Evolutionary conservation across 2,888 invertebrate genomes (phyloP).

Genomic region (Nomada lathburiana): DNA sequence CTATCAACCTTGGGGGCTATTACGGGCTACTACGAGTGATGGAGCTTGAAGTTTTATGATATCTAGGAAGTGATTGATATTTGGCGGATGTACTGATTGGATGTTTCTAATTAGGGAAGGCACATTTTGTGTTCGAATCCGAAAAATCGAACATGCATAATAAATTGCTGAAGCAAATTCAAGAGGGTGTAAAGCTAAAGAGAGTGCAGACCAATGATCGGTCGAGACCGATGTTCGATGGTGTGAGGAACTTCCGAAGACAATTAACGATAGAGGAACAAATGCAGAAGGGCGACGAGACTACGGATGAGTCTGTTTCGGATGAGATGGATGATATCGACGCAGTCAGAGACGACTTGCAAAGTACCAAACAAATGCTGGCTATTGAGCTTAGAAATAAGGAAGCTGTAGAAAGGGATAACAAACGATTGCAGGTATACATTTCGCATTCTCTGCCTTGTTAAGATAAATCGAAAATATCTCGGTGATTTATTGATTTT

Average conservation of each 20-base stretch:
- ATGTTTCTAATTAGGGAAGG: conserved; percentile 85
- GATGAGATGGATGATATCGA: conserved; percentile 97
- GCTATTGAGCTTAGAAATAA: conserved; percentile 94
- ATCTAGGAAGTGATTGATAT: background rate
- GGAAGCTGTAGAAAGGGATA: conserved; percentile 93
- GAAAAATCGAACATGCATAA: conserved; percentile 93
- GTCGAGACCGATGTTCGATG: conserved; percentile 93
- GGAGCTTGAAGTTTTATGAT: background rate
- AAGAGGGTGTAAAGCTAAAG: conserved; percentile 90
- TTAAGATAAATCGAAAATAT: background rate
- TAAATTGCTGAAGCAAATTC: conserved; percentile 92
- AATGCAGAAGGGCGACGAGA: conserved; percentile 90
- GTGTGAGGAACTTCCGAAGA: conserved; percentile 93
- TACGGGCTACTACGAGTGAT: background rate
- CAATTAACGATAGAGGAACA: conserved; percentile 96
- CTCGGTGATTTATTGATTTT: background rate
- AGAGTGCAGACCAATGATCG: conserved; percentile 93
- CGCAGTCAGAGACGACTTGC: conserved; percentile 94
- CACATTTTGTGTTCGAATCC: conserved; percentile 94
- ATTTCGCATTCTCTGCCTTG: background rate
- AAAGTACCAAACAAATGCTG: conserved; percentile 95
- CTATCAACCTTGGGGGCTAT: background rate
- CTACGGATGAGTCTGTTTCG: conserved; percentile 86
- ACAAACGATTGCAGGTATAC: conserved; percentile 89
- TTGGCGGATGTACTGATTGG: conserved; percentile 36